A percentile compares a stretch with the other conserved stretches of the same genome.
Evolutionary conservation across 1,140 invertebrate genomes (phyloP).

Genomic region (Condylostylus longicornis): DNA sequence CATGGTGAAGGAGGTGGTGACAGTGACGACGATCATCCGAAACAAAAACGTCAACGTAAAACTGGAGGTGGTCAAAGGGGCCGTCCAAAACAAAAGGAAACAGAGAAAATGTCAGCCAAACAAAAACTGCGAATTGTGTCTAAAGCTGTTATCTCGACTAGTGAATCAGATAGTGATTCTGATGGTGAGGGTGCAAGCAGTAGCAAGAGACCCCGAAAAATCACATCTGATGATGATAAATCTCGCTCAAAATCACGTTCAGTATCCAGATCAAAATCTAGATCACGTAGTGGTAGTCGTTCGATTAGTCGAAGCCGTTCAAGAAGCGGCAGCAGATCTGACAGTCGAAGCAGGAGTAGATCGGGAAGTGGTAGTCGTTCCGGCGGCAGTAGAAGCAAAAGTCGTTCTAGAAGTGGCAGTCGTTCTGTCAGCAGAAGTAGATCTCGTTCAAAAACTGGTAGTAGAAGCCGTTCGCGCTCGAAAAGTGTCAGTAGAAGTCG

Average conservation of each 20-base stretch:
- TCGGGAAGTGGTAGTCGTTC: conserved; percentile 19
- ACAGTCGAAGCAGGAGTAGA: conserved; percentile 12
- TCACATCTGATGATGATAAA: conserved; percentile 34
- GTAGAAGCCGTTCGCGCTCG: conserved; percentile 14
- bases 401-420: conserved; percentile 10
- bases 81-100: conserved; percentile 35
- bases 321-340: conserved; percentile 19
- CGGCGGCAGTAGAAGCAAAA: conserved; percentile 9
- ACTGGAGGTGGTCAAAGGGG: conserved; percentile 33
- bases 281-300: conserved; percentile 11
- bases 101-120: conserved; percentile 59
- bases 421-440: conserved; percentile 23
- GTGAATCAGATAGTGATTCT: conserved; percentile 73
- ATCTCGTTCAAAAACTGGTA: conserved; percentile 19
- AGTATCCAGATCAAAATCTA: conserved; percentile 13
- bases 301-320: conserved; percentile 22
- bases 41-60: conserved; percentile 34
- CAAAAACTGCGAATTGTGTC: conserved; percentile 79
- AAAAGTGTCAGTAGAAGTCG: conserved; percentile 17
- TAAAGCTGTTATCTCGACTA: conserved; percentile 89
- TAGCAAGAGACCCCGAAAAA: conserved; percentile 31
- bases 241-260: conserved; percentile 14
- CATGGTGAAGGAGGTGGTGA: conserved; percentile 21
- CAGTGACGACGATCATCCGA: conserved; percentile 49
- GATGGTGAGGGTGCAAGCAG: conserved; percentile 42